Evolutionary conservation across 2,888 invertebrate species (phyloP).

Genomic region (Serripes groenlandicus): DNA sequence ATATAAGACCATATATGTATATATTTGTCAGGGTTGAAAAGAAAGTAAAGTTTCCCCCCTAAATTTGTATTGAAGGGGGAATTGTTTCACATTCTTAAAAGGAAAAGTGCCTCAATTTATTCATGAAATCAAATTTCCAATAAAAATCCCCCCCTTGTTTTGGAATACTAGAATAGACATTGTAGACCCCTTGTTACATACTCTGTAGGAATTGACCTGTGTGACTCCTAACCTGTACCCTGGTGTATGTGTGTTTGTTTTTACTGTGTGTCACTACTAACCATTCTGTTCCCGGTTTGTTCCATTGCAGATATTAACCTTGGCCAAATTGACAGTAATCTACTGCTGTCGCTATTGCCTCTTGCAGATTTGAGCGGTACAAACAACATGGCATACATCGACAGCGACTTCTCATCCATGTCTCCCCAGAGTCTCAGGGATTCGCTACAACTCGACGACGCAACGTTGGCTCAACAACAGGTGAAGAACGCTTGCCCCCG

Average conservation of each 20-base stretch:
- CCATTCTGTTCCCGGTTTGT: conserved; percentile 50
- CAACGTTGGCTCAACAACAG: conserved; percentile 80
- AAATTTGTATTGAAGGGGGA: too few relatives aligned
- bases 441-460: conserved; percentile 73
- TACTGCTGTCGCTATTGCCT: conserved; percentile 74
- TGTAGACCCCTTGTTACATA: too few relatives aligned
- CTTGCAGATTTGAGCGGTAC: conserved; percentile 77
- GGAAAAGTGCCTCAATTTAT: too few relatives aligned
- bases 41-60: too few relatives aligned
- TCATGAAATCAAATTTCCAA: too few relatives aligned
- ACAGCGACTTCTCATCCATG: conserved; percentile 72
- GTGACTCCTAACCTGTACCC: neutral
- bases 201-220: neutral
- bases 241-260: conserved; percentile 20
- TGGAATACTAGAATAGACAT: too few relatives aligned
- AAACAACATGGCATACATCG: conserved; percentile 77
- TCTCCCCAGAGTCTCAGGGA: conserved; percentile 66
- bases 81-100: too few relatives aligned
- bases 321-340: conserved; percentile 75
- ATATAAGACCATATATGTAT: too few relatives aligned
- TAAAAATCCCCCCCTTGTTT: too few relatives aligned
- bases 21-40: too few relatives aligned
- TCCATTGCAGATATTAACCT: conserved; percentile 75
- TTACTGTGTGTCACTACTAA: conserved; percentile 33
- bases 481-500: too few relatives aligned